Evolutionary conservation across 2,888 invertebrate species (phyloP).

Genomic region (Synanthedon myopaeformis): DNA sequence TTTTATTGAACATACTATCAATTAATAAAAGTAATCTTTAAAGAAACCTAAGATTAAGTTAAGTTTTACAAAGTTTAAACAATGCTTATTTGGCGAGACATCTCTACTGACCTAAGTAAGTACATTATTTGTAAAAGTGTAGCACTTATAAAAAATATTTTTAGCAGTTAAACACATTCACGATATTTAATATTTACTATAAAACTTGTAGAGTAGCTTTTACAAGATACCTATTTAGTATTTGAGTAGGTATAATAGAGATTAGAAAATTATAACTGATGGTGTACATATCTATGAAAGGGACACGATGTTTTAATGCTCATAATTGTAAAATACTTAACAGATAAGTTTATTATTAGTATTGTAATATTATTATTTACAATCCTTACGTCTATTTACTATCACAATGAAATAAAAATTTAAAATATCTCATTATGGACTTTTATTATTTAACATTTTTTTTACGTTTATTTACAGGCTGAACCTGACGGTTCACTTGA

Average conservation of each 20-base stretch:
- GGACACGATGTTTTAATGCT: constrained; percentile 45
- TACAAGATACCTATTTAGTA: constrained; percentile 27
- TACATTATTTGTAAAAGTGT: background rate
- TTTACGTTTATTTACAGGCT: too few species aligned
- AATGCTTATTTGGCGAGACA: too few species aligned
- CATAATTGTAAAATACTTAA: constrained; percentile 49
- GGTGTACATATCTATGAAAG: constrained; percentile 58
- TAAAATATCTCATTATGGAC: constrained; percentile 9
- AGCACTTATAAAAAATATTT: constrained; percentile 5
- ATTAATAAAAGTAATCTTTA: too few species aligned
- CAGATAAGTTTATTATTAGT: constrained; percentile 21
- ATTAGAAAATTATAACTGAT: constrained; percentile 25
- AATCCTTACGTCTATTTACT: constrained; percentile 61
- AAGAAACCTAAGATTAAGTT: too few species aligned
- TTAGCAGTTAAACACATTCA: constrained; percentile 9
- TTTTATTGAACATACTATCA: too few species aligned
- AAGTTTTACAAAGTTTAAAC: too few species aligned
- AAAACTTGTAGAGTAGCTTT: constrained; percentile 37
- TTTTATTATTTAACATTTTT: background rate
- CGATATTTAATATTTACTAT: constrained; percentile 7
- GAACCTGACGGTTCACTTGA: too few species aligned
- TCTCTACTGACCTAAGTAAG: too few species aligned
- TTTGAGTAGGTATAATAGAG: constrained; percentile 24
- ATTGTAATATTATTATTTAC: constrained; percentile 61
- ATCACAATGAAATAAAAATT: constrained; percentile 58